Evolutionary conservation across 2,113 vertebrate genomes (phyloP).

Genomic region (Chamaetylas fuelleborni): DNA sequence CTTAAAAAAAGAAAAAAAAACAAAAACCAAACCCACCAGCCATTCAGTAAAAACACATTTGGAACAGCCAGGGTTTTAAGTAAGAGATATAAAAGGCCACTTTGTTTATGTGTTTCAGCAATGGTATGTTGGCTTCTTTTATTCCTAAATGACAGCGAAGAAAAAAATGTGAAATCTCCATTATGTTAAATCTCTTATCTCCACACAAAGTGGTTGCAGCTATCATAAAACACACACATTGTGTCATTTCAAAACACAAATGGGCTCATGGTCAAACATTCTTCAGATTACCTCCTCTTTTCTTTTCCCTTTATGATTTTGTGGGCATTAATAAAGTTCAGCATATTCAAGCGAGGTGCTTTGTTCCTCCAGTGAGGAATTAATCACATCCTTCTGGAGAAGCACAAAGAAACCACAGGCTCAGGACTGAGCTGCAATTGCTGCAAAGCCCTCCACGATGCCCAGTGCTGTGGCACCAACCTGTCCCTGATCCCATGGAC

Average conservation of each 20-base stretch:
- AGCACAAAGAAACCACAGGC: not conserved
- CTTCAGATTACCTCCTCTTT: constrained; percentile 32
- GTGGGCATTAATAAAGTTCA: not conserved
- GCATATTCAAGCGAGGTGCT: not conserved
- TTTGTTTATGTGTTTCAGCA: constrained; percentile 52
- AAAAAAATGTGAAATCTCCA: not conserved
- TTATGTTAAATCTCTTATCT: constrained; percentile 56
- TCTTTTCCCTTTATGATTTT: not conserved
- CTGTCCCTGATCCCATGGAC: not conserved
- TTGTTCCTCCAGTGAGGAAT: not conserved
- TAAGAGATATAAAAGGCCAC: constrained; percentile 34
- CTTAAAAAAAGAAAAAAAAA: not conserved
- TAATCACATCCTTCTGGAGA: not conserved
- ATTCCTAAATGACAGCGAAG: not conserved
- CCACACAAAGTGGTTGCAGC: not conserved
- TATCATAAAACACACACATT: constrained; percentile 64
- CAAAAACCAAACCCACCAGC: not conserved
- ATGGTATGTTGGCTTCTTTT: constrained; percentile 31
- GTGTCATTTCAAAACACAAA: constrained; percentile 62
- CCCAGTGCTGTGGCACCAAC: not conserved
- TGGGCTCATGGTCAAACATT: not conserved
- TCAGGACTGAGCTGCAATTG: not conserved
- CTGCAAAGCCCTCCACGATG: not conserved
- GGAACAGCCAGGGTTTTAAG: not conserved
- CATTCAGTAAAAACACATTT: constrained; percentile 47